A percentile compares a stretch with the other conserved stretches of the same genome.
Evolutionary conservation across 2,797 vertebrate genomes (phyloP).

Genomic region (Caiman crocodilus): DNA sequence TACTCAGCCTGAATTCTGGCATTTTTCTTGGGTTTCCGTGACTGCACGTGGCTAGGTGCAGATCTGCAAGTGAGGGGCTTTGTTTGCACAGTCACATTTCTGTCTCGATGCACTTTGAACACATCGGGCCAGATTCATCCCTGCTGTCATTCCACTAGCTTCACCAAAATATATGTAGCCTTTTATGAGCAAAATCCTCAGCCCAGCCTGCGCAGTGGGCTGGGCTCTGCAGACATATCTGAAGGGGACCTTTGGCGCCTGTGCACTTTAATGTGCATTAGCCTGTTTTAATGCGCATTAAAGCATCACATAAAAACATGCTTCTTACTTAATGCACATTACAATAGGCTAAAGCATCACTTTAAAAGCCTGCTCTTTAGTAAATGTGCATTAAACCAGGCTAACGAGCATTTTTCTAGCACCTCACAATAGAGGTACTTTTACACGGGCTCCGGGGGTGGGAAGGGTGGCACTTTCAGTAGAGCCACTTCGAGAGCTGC

Average conservation of each 20-base stretch:
- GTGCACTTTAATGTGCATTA: too few relatives aligned
- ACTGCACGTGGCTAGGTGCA: neutral
- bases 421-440: too few relatives aligned
- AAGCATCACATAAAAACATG: too few relatives aligned
- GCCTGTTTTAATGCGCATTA: too few relatives aligned
- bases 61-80: neutral
- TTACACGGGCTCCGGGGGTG: too few relatives aligned
- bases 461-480: too few relatives aligned
- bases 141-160: neutral
- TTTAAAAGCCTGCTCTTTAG: too few relatives aligned
- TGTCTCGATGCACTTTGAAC: neutral
- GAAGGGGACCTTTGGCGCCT: neutral
- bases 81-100: neutral
- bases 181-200: neutral
- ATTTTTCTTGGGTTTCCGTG: neutral
- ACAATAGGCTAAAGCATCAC: too few relatives aligned
- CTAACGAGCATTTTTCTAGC: too few relatives aligned
- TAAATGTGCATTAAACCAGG: too few relatives aligned
- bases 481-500: too few relatives aligned
- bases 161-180: rapidly evolving
- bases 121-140: neutral
- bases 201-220: neutral
- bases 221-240: neutral
- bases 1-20: neutral
- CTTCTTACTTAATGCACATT: too few relatives aligned